These are phyloP conservation scores for Orchesellides sinensis DNA, from an alignment of 2,888 invertebrate species.

Conservation along the genomic window DNA sequence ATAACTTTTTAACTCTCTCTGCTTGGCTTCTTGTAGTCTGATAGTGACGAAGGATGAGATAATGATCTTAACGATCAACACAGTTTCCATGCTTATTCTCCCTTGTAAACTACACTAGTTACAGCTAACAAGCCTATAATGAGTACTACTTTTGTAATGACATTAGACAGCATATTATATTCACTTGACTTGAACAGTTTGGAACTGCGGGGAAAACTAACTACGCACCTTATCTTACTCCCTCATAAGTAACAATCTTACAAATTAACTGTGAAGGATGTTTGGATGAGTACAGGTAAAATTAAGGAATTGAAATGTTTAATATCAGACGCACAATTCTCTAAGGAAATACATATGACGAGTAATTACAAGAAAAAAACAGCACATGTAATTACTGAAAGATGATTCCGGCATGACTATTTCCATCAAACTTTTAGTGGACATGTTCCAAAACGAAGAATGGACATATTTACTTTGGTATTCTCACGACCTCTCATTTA, in stretches of 20 bases:
- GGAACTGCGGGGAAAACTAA: too few species aligned
- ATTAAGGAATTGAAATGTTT: too few species aligned
- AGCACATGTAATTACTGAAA: too few species aligned
- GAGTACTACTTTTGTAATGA: not conserved
- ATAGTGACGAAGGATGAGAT: slow-evolving; percentile 1
- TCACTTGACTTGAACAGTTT: not conserved
- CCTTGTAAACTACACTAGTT: not conserved
- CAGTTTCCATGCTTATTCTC: not conserved
- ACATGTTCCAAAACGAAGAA: too few species aligned
- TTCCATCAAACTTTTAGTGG: too few species aligned
- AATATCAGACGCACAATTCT: not conserved
- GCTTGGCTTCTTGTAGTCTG: not conserved
- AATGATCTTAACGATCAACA: slow-evolving; percentile 19
- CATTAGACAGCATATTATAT: not conserved
- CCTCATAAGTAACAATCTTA: not conserved
- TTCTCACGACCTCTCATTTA: too few species aligned
- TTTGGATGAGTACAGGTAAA: not conserved
- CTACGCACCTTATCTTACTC: too few species aligned
- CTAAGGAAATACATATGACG: too few species aligned
- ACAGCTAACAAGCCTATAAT: slow-evolving; percentile 1
- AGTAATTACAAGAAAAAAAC: too few species aligned
- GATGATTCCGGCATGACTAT: too few species aligned
- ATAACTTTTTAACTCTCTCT: not conserved
- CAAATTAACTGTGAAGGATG: not conserved
- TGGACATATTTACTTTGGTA: too few species aligned